Percentiles rank a stretch among this genome's conserved stretches.
Conservation (phyloP, 1,140 invertebrate genomes). For the Schmidtea mediterranea region DNA sequence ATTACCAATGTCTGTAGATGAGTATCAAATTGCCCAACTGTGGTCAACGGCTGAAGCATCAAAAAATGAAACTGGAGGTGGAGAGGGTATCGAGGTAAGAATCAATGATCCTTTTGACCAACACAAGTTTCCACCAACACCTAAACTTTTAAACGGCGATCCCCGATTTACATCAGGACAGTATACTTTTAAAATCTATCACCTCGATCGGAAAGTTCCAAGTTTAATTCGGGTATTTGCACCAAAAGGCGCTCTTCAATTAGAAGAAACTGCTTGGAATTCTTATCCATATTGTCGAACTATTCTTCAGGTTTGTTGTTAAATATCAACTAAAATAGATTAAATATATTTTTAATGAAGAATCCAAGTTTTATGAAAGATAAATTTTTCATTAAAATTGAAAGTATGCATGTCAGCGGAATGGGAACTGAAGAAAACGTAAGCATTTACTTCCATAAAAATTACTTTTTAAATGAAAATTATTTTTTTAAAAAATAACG, state of each 20-base stretch:
- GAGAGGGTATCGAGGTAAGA: constrained; percentile 81
- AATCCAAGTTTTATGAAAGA: too few relatives aligned
- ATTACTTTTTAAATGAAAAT: too few relatives aligned
- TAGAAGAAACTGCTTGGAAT: constrained; percentile 83
- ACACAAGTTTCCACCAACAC: constrained; percentile 1
- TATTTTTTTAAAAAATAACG: too few relatives aligned
- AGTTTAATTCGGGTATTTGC: constrained; percentile 49
- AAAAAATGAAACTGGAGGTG: constrained; percentile 96
- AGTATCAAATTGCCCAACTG: constrained; percentile 90
- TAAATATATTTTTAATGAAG: too few relatives aligned
- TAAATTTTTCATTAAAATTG: too few relatives aligned
- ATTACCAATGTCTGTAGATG: constrained; percentile 33
- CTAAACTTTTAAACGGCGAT: constrained; percentile 35
- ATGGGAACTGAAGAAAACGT: too few relatives aligned
- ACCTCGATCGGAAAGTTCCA: constrained; percentile 38
- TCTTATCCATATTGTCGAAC: constrained; percentile 90
- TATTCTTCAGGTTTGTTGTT: constrained; percentile 63
- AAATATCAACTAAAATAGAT: too few relatives aligned
- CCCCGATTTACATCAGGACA: constrained; percentile 72
- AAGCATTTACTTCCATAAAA: too few relatives aligned
- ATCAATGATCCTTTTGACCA: constrained; percentile 22
- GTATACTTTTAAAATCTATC: constrained; percentile 99
- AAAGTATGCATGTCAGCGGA: too few relatives aligned
- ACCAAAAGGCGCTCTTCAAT: too few relatives aligned
- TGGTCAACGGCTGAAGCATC: constrained; percentile 91